Evolutionary conservation across 2,797 vertebrate genomes (phyloP), one percentile per base, ranked within the genome.

Genomic region (Centropyge bicolor): DNA sequence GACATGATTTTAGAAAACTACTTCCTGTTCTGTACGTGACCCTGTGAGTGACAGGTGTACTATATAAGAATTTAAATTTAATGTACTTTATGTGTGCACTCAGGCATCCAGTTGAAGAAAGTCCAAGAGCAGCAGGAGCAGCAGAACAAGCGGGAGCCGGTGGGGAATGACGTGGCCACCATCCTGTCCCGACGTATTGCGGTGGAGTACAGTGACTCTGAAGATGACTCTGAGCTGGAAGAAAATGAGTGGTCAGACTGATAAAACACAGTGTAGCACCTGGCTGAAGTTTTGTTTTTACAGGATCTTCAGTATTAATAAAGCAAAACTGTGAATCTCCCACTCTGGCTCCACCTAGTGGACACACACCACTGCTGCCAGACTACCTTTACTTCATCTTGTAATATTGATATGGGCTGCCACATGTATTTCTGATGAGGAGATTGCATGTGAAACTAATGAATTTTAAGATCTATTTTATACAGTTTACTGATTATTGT

Each of bases 101-200:
- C 63, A 99, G 98, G 98, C 80, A 99, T 99, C 91, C 97, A 98
- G 90, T 94, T 99, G 36, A 98, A 97, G 89, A 98, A 98, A 88
- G 97, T 98, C 0, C 98, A 99, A 86, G 98, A 99, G 84, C 97
- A 98, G 52, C 96, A 97, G 68, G 97, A 98, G 31, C 97, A 98
- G 87, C 96, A 98, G 91, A 97, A 94, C n/a, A 97, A 97, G 86
- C 93, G 95, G 0, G 97, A 98, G 81, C 97, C 96, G 1, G 95
- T 97, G 43, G 97, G 97, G 69, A 97, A 99, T 0, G 97, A 99
- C 0, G 97, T 99, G 19, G 98, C 98, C 76, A 98, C 97, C 48
- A 99, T 99, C 82, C 92, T 99, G 57, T 99, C 97, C n/a, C 95
- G 98, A 3, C 97, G 98, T 62, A 98, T 99, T 40, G 97, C 97